Base-by-base conservation (phyloP, 2,888 invertebrate species). In the Dolomedes plantarius region DNA sequence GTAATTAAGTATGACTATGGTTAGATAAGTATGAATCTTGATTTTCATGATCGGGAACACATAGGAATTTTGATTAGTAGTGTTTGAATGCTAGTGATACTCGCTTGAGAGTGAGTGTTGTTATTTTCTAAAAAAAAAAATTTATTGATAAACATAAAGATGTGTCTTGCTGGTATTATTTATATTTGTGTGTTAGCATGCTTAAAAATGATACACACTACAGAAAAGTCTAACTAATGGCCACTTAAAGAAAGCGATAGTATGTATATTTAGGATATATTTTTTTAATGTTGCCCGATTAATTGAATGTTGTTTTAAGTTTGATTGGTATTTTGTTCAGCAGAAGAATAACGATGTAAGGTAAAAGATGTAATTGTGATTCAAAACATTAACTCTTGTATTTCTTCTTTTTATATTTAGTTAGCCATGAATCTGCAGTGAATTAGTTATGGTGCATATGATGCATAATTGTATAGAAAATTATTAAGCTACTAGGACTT, bases 1-100 rank as follows among this genome's bases (percentile, higher is more conserved):
- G 56, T 56, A 56, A 56, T 56, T 56, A 56, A 56, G 56, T 23
- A 56, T 56, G 56, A 56, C 56, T 56, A 56, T 56, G 56, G 56
- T 56, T 56, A 23, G 56, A 56, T 56, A 56, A 56, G 56, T 56
- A 56, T 56, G 56, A 56, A 56, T 56, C 56, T 56, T 23, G 23
- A 56, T 56, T 56, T 56, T 56, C 56, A 6, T 23, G 0, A 56
- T 56, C 56, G 23, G 11, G 16, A 56, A n/a, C 5, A 5, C 56
- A n/a, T 16, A 46, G 16, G 23, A 23, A 56, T 56, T 46, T 56
- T 23, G 19, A 23, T 56, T 56, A 23, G 56, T 19, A 23, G 56
- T 1, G 11, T 19, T 23, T 23, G 23, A 6, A 56, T 56, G 56
- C 1, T 56, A 56, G 11, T 16, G 23, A 23, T 56, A 23, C 2